A percentile compares a stretch with the other conserved stretches of the same genome.
Evolutionary conservation across 2,888 invertebrate genomes (phyloP).

Genomic region (Petrolisthes cinctipes): DNA sequence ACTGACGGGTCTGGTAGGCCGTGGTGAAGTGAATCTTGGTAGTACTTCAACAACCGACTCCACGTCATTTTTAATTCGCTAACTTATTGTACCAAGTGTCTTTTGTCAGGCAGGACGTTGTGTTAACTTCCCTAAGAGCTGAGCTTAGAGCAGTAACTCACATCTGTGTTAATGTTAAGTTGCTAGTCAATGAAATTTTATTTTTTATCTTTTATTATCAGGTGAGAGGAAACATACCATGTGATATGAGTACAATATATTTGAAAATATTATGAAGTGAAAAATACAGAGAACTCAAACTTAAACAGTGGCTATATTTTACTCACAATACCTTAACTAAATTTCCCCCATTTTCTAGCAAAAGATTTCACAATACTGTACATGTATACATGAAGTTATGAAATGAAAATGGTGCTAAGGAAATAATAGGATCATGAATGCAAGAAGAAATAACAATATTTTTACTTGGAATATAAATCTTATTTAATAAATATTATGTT

Average conservation of each 20-base stretch:
- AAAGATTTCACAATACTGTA: background rate
- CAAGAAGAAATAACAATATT: background rate
- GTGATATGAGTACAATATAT: conserved; percentile 58
- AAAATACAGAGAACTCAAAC: conserved; percentile 55
- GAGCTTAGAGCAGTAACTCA: conserved; percentile 30
- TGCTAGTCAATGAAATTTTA: conserved; percentile 54
- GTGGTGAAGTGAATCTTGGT: conserved; percentile 29
- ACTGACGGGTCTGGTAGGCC: conserved; percentile 26
- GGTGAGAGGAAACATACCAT: conserved; percentile 52
- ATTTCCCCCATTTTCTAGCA: background rate
- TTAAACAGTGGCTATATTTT: conserved; percentile 28
- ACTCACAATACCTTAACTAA: conserved; percentile 15
- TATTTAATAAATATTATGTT: no score
- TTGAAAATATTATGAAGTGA: conserved; percentile 51
- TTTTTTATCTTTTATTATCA: conserved; percentile 43
- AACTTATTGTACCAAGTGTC: background rate
- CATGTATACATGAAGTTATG: background rate
- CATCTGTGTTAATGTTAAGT: conserved; percentile 54
- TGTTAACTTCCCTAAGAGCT: conserved; percentile 23
- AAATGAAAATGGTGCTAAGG: background rate
- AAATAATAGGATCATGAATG: background rate
- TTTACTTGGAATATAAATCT: background rate
- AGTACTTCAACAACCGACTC: background rate
- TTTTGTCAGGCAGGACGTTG: conserved; percentile 13
- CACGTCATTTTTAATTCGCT: background rate